Base-by-base conservation (phyloP, 2,797 vertebrate species). In the Chromis chromis region DNA sequence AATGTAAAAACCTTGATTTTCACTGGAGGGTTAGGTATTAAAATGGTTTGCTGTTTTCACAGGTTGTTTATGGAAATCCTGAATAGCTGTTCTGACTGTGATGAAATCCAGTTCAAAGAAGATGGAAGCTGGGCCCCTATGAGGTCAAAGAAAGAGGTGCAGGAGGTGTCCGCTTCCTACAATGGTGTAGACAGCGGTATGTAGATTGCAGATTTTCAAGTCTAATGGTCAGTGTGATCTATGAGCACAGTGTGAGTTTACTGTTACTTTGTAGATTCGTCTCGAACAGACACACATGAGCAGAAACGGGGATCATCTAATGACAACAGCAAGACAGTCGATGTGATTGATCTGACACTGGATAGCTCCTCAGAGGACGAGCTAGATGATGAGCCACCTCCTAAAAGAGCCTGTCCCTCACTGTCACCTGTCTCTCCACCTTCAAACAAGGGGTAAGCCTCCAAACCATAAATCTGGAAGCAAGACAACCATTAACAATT, bases 31-130 rank as follows among this genome's bases (percentile, higher is more conserved):
- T 1, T 10, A 33, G n/a, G 1, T 42, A 14, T 52, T 40, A 1
- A 55, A 48, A 63, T 56, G 0, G 64, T 2, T 2, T 67, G 17
- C 19, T 76, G 1, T 76, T 49, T 82, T 74, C 59, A 7, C 90
- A 99, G 98, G 78, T 95, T 99, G 87, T 99, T 99, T 90, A 99
- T 99, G 98, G 98, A 99, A 87, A 99, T 99, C 89, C 89, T 99
- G 74, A 99, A 96, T 89, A 98, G 95, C 79, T 99, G 97, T 66
- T 96, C 96, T 66, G 98, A 99, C 81, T 98, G 97, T 86, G 98
- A 99, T 77, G 98, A 99, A 86, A 99, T 99, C 86, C 98, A 99
- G 85, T 99, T 99, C 76, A 98, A 98, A 85, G 98, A 99, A 79
- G 98, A 99, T 48, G 97, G 98, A 13, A 97, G 93, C 0, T 99